Conservation (phyloP, 2,888 invertebrate species). For the Spilarctia lutea region DNA sequence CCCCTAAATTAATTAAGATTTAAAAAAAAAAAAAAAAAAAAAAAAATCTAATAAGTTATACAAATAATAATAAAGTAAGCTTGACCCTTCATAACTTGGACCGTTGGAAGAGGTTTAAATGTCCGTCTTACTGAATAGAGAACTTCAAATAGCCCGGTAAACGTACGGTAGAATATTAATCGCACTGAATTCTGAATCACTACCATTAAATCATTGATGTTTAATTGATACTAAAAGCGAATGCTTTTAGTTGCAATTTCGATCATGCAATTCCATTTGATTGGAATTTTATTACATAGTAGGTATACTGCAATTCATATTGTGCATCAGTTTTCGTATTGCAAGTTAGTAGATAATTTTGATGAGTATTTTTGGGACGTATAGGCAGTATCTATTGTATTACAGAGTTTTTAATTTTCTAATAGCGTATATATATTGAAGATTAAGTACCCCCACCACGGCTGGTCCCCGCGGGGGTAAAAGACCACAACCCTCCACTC, state of each 20-base stretch:
- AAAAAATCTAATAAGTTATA: not conserved
- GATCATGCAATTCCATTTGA: constrained; percentile 32
- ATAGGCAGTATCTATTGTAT: not conserved
- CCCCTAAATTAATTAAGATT: no score
- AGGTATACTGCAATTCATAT: constrained; percentile 20
- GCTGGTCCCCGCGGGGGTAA: no score
- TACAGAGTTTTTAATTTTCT: not conserved
- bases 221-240: constrained; percentile 50
- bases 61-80: not conserved
- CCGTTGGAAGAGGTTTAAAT: constrained; percentile 38
- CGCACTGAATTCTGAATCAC: constrained; percentile 48
- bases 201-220: constrained; percentile 54
- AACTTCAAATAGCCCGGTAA: constrained; percentile 47
- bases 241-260: constrained; percentile 48
- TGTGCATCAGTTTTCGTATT: constrained; percentile 6
- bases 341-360: not conserved
- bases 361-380: not conserved
- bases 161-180: constrained; percentile 60
- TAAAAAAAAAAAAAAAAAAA: no score
- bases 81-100: constrained; percentile 27
- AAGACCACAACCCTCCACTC: no score
- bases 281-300: constrained; percentile 28
- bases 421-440: not conserved
- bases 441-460: no score
- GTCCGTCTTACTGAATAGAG: constrained; percentile 46